phyloP scores from a whole-genome alignment of 2,113 vertebrate genomes.

The Aspidoscelis tigris region DNA sequence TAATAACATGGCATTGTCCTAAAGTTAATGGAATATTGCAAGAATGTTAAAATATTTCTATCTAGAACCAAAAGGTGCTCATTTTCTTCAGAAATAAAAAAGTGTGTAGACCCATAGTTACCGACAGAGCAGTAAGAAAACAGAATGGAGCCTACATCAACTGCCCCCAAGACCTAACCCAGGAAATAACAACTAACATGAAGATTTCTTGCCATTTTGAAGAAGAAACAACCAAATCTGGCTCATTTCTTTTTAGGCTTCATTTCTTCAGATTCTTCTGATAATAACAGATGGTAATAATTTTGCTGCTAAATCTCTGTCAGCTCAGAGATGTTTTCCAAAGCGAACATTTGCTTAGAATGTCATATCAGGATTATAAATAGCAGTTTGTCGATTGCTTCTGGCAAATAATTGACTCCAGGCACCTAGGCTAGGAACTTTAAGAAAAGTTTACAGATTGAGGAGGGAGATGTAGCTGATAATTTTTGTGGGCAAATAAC shows the following conservation, averaged over 20 bases:
- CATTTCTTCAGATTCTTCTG: background rate
- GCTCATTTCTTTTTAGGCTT: background rate
- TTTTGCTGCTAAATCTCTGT: background rate
- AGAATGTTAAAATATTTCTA: constrained; percentile 50
- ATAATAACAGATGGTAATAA: background rate
- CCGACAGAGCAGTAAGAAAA: background rate
- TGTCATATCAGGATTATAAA: background rate
- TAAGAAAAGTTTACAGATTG: background rate
- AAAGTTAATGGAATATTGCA: constrained; percentile 35
- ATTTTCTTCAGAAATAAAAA: background rate
- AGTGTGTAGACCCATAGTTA: background rate
- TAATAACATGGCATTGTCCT: background rate
- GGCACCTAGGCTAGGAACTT: background rate
- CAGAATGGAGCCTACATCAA: background rate
- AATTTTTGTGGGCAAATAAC: background rate
- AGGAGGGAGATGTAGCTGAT: background rate
- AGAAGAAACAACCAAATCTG: background rate
- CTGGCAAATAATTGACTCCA: background rate
- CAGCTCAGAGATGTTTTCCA: background rate
- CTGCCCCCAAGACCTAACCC: background rate
- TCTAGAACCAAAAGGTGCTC: constrained; percentile 10
- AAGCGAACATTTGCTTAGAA: background rate
- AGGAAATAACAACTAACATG: background rate
- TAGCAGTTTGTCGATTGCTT: background rate
- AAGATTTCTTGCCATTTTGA: background rate